Evolutionary conservation across 2,797 vertebrate species (phyloP), one percentile per base, ranked within the genome.

Genomic region (Acanthurus tractus): DNA sequence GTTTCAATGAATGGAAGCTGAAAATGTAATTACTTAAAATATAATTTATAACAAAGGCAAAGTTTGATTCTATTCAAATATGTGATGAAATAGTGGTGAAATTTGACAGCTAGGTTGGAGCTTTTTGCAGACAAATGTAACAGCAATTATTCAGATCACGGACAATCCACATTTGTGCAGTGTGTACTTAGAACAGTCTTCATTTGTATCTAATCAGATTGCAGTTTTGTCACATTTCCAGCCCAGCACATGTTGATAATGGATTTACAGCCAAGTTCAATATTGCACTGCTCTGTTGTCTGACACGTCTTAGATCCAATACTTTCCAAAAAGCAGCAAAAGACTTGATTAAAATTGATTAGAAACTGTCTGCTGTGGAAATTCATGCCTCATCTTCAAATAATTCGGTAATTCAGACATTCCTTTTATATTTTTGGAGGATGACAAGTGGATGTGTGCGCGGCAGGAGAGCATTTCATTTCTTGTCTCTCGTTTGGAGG

Each of bases 301-400:
- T 58, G 85, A 81, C 88, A 88, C 40, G 66, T 85, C 79, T 86
- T 22, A 3, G 50, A 67, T 77, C 74, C 78, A 55, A 72, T 79
- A 40, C 65, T 73, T 64, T 71, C 8, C 55, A 57, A 77, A 85
- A 86, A 85, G 69, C 77, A 72, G 68, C 82, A 81, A 73, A 80
- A 87, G 83, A 93, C 85, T 79, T 93, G 89, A 93, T 94, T 94
- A 93, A 87, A 89, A 94, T 93, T 92, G 93, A 95, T 94, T 93
- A 84, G 86, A 90, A 80, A 82, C 82, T 59, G 81, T 91, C 92
- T 92, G 84, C 79, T 65, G 68, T 63, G 78, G 84, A 88, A 89
- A 85, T 79, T 74, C 79, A 84, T 76, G 83, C 74, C 77, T 88
- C 81, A 76, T 90, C 91, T 92, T 86, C 89, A 93, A 95, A 93